Conservation (phyloP, 2,888 invertebrate genomes). For the Monoplex corrugatus region DNA sequence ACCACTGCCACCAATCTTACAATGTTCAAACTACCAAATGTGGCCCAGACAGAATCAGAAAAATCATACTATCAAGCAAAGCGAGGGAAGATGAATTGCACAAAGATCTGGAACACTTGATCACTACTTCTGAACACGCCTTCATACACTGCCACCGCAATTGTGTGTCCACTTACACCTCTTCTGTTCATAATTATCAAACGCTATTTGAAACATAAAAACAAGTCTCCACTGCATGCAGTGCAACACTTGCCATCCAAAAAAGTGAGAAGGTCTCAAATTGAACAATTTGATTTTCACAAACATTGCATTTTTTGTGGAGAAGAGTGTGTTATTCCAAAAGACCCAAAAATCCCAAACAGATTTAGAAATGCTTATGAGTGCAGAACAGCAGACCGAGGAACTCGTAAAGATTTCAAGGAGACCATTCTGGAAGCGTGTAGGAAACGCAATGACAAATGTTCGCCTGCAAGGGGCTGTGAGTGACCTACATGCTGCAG, state of each 20-base stretch:
- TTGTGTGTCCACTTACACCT: not conserved
- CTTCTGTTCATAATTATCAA: not conserved
- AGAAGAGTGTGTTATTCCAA: not conserved
- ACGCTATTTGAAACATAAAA: not conserved
- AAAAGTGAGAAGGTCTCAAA: not conserved
- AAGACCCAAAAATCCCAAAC: not conserved
- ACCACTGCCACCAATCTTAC: not conserved
- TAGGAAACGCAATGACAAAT: slow-evolving; percentile 11
- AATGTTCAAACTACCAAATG: not conserved
- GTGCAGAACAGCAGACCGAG: not conserved
- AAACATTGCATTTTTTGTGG: not conserved
- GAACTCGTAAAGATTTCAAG: not conserved
- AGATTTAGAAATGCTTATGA: not conserved
- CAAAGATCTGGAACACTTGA: not conserved
- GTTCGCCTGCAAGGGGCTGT: slow-evolving; percentile 47
- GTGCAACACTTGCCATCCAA: not conserved
- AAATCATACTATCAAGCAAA: not conserved
- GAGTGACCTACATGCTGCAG: slow-evolving; percentile 59
- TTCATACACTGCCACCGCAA: not conserved
- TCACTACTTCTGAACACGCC: not conserved
- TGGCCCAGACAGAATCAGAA: slow-evolving; percentile 7
- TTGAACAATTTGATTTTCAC: not conserved
- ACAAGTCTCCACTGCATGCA: not conserved
- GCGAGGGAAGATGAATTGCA: no score
- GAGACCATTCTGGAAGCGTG: not conserved